phyloP scores from a whole-genome alignment of 2,888 invertebrate species.

The Polyommatus icarus region DNA sequence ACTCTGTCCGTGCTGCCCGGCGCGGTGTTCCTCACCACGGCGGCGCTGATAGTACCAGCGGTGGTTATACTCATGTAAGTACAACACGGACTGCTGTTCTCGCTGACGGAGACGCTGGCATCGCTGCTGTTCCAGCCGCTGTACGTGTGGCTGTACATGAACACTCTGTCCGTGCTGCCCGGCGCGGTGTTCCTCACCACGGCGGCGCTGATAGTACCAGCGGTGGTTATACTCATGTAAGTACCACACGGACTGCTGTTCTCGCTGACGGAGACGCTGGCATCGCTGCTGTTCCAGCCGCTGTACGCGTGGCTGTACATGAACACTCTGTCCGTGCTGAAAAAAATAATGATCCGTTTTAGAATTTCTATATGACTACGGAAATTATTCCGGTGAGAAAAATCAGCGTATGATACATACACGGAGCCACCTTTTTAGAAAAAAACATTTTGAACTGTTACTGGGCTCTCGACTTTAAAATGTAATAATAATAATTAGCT shows the following conservation, averaged over 20 bases:
- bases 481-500: too few relatives aligned
- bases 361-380: too few relatives aligned
- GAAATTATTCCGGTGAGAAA: too few relatives aligned
- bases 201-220: conserved; percentile 61
- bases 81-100: conserved; percentile 52
- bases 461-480: too few relatives aligned
- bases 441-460: too few relatives aligned
- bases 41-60: conserved; percentile 62
- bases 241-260: conserved; percentile 53
- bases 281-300: conserved; percentile 66
- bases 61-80: conserved; percentile 62
- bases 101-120: conserved; percentile 68
- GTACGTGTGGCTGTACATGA: conserved; percentile 73
- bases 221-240: conserved; percentile 62
- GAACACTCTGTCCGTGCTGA: conserved; percentile 64
- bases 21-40: conserved; percentile 65
- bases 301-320: conserved; percentile 73
- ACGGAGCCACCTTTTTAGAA: too few relatives aligned
- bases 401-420: too few relatives aligned
- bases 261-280: conserved; percentile 69
- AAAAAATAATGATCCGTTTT: too few relatives aligned
- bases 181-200: conserved; percentile 69
- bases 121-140: conserved; percentile 67
- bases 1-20: conserved; percentile 66
- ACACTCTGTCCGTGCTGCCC: conserved; percentile 62